These are phyloP conservation scores for Thereva nobilitata DNA, from an alignment of 2,888 invertebrate genomes.

Conservation along the genomic window DNA sequence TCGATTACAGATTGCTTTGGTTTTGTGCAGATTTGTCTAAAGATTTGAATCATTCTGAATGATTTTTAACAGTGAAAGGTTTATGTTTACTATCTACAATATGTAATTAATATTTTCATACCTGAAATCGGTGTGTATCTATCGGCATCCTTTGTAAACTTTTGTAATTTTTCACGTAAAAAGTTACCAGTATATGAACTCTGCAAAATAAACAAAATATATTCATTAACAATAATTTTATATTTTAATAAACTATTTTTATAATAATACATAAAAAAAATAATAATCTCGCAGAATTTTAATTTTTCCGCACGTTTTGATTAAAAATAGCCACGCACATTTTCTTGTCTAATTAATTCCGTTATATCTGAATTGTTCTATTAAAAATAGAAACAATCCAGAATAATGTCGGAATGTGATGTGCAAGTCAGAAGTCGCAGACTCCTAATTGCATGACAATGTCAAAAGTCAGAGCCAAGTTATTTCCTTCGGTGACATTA, in stretches of 20 bases:
- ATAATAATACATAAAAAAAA: neutral
- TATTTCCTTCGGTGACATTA: neutral
- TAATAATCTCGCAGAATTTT: neutral
- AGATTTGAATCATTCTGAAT: neutral
- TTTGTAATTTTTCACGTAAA: conserved; percentile 55
- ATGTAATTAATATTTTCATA: conserved; percentile 41
- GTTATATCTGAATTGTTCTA: too few relatives aligned
- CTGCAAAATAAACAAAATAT: conserved; percentile 45
- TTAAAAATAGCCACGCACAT: neutral
- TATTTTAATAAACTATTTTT: neutral
- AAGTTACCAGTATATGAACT: conserved; percentile 57
- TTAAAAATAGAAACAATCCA: neutral
- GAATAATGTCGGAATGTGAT: conserved; percentile 16
- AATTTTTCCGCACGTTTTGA: neutral
- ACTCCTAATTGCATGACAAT: conserved; percentile 35
- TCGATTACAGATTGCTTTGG: too few relatives aligned
- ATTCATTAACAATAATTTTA: neutral
- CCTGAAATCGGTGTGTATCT: conserved; percentile 56
- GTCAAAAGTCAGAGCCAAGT: conserved; percentile 30
- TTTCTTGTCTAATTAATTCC: neutral
- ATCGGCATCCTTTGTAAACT: conserved; percentile 53
- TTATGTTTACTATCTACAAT: too few relatives aligned
- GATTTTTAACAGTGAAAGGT: neutral
- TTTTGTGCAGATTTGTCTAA: too few relatives aligned
- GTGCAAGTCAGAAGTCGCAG: conserved; percentile 20